These are phyloP conservation scores for Oligia fasciuncula DNA, from an alignment of 2,888 invertebrate species.

Conservation along the genomic window DNA sequence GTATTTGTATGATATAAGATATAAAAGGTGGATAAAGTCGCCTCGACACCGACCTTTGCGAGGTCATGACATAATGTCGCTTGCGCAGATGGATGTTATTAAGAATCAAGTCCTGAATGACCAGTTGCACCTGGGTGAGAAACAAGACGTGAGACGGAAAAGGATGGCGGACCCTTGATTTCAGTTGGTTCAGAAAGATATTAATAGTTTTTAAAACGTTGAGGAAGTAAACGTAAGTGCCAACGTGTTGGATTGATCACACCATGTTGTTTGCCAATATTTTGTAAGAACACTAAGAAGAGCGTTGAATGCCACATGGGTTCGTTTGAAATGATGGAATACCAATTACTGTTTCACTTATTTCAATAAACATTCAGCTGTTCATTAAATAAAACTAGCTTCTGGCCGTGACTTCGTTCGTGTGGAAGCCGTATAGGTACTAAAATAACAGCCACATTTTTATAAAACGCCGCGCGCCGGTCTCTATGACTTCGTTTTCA, in stretches of 20 bases:
- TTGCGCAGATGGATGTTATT: slow-evolving; percentile 61
- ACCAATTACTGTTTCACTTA: slow-evolving; percentile 1
- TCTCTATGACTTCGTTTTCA: background rate
- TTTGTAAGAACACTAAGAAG: slow-evolving; percentile 22
- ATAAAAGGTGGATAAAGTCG: slow-evolving; percentile 72
- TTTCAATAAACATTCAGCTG: slow-evolving; percentile 3
- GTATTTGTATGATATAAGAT: slow-evolving; percentile 43
- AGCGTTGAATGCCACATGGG: background rate
- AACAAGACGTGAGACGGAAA: slow-evolving; percentile 13
- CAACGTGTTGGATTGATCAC: slow-evolving; percentile 24
- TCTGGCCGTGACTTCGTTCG: background rate
- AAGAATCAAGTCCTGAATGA: slow-evolving; percentile 34
- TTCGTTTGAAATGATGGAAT: slow-evolving; percentile 1
- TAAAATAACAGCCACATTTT: background rate
- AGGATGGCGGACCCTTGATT: background rate
- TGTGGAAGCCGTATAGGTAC: background rate
- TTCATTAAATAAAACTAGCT: background rate
- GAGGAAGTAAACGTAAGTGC: slow-evolving; percentile 8
- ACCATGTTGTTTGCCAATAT: slow-evolving; percentile 36
- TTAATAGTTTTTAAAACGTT: slow-evolving; percentile 15
- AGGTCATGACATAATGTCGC: slow-evolving; percentile 78
- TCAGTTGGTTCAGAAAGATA: background rate
- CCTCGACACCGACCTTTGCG: slow-evolving; percentile 81
- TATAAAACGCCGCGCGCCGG: background rate
- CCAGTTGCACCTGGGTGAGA: slow-evolving; percentile 39